Evolutionary conservation across 2,113 vertebrate genomes (phyloP).

Genomic region (Tragelaphus strepsiceros): DNA sequence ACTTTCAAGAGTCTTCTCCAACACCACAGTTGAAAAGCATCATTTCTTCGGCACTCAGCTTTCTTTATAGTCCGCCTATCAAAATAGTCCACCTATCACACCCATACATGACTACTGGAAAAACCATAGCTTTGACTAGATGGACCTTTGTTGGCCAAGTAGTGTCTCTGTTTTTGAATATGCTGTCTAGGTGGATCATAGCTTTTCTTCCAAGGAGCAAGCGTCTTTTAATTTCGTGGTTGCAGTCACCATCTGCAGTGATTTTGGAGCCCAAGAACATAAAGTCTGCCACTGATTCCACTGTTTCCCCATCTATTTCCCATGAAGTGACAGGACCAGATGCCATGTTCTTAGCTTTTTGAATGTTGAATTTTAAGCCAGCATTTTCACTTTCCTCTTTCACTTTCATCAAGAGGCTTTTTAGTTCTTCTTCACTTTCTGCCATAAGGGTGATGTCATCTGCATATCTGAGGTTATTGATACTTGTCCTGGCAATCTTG

Average conservation of each 20-base stretch:
- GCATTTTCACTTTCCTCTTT: not conserved
- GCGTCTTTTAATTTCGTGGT: not conserved
- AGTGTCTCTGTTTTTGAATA: not conserved
- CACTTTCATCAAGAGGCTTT: not conserved
- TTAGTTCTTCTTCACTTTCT: not conserved
- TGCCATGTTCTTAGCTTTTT: not conserved
- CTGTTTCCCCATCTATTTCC: not conserved
- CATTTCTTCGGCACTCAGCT: not conserved
- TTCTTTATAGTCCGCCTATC: too few relatives aligned
- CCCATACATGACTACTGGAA: not conserved
- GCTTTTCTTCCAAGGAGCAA: not conserved
- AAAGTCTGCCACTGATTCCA: not conserved
- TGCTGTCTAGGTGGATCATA: not conserved
- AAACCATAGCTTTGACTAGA: not conserved
- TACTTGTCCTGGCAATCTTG: not conserved
- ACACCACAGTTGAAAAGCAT: not conserved
- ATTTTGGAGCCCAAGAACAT: not conserved
- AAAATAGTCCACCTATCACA: not conserved
- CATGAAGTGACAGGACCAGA: not conserved
- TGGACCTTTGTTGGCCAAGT: not conserved
- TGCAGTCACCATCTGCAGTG: not conserved
- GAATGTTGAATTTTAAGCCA: not conserved
- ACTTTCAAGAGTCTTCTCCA: not conserved
- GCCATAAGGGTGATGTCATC: not conserved
- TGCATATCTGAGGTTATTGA: not conserved